Percentiles rank a stretch among this genome's conserved stretches.
Conservation (phyloP, 2,113 vertebrate species). For the Octodon degus region DNA sequence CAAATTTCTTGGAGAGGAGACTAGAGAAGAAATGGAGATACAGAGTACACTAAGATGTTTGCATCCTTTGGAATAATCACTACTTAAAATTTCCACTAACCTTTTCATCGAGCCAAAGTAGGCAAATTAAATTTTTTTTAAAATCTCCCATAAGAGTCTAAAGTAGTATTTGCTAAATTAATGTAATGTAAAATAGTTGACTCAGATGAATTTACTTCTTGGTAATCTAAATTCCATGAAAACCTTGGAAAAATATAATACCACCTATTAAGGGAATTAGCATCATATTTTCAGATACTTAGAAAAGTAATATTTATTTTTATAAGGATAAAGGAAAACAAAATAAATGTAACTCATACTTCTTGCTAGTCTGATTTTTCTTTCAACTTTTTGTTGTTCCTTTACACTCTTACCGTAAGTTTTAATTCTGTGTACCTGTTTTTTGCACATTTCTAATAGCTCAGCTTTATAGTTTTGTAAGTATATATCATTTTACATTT, state of each 20-base stretch:
- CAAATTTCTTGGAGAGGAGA: slow-evolving; percentile 1
- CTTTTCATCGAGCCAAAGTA: slow-evolving; percentile 11
- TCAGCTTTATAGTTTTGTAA: neutral
- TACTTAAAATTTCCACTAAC: neutral
- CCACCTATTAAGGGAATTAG: neutral
- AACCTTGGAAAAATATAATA: neutral
- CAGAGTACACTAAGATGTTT: neutral
- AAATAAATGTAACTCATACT: neutral
- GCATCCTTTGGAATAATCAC: neutral
- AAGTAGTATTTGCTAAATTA: slow-evolving; percentile 38
- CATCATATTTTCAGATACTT: neutral
- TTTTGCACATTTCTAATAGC: neutral
- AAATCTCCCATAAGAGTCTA: neutral
- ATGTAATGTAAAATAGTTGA: neutral
- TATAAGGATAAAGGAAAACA: neutral
- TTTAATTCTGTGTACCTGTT: neutral
- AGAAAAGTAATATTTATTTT: neutral
- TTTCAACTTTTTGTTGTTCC: neutral
- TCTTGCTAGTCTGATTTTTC: neutral
- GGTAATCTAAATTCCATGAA: slow-evolving; percentile 1
- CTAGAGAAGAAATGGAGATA: neutral
- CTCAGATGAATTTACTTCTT: neutral
- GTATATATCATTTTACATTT: slow-evolving; percentile 41
- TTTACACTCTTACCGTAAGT: neutral
- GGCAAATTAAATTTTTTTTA: neutral